Conservation (phyloP, 2,113 vertebrate species). For the Hoplias malabaricus region DNA sequence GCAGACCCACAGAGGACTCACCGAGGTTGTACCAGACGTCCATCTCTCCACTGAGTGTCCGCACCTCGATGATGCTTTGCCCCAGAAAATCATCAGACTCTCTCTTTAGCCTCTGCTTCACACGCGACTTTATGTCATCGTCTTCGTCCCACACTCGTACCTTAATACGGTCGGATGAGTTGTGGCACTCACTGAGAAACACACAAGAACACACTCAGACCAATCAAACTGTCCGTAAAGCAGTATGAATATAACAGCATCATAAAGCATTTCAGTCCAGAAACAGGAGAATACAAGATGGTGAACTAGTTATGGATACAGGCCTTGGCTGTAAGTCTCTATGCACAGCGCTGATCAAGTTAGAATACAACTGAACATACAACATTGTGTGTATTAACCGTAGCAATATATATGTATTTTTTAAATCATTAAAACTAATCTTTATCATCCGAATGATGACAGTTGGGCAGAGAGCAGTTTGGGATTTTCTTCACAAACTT, state of each 20-base stretch:
- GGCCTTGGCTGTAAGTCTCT: neutral
- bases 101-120: conserved; percentile 95
- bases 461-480: neutral
- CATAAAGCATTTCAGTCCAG: too few relatives aligned
- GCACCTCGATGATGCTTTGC: conserved; percentile 97
- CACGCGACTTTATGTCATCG: conserved; percentile 96
- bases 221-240: too few relatives aligned
- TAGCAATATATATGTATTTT: too few relatives aligned
- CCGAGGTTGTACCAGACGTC: conserved; percentile 99
- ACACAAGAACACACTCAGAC: neutral
- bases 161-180: conserved; percentile 97
- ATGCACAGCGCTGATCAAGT: too few relatives aligned
- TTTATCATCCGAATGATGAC: neutral
- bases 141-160: conserved; percentile 99
- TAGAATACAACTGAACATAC: too few relatives aligned
- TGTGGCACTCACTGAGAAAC: conserved; percentile 91
- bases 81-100: conserved; percentile 97
- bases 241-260: neutral
- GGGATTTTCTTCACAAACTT: too few relatives aligned
- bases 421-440: neutral
- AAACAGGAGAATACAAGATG: too few relatives aligned
- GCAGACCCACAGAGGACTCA: conserved; percentile 64
- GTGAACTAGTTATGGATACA: neutral
- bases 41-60: conserved; percentile 96
- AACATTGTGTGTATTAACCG: too few relatives aligned